Evolutionary conservation across 2,888 invertebrate species (phyloP).

Genomic region (Oeneis ivallda): DNA sequence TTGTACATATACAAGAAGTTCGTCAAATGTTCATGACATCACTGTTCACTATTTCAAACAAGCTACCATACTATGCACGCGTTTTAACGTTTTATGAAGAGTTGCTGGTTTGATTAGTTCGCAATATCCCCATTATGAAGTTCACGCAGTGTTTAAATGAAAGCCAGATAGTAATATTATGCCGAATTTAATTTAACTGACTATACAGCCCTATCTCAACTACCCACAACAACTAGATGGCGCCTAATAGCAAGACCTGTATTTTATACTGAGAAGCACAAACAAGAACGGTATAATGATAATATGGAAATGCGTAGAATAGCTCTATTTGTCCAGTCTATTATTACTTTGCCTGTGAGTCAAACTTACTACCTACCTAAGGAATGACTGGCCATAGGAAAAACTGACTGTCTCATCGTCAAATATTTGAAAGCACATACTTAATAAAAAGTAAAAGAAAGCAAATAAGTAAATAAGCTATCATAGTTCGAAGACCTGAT

Average conservation of each 20-base stretch:
- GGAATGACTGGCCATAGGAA: not conserved
- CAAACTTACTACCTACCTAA: not conserved
- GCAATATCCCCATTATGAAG: no score
- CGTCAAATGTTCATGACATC: no score
- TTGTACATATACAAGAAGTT: no score
- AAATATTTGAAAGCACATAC: not conserved
- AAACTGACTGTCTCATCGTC: not conserved
- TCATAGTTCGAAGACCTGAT: no score
- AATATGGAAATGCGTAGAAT: constrained; percentile 36
- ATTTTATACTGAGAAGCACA: constrained; percentile 7
- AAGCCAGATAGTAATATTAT: no score
- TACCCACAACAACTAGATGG: constrained; percentile 32
- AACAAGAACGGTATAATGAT: constrained; percentile 24
- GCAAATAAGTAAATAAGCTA: no score
- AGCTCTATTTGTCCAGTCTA: not conserved
- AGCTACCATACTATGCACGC: no score
- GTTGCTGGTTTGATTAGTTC: no score
- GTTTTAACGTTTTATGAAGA: no score
- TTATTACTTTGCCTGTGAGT: not conserved
- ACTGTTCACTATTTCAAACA: no score
- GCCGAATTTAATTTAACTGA: not conserved
- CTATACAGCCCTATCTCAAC: constrained; percentile 16
- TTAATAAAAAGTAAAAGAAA: not conserved
- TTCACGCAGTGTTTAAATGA: no score
- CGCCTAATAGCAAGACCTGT: constrained; percentile 37